These are phyloP conservation scores for Pardosa pseudoannulata DNA, from an alignment of 2,888 invertebrate genomes.

Conservation along the genomic window DNA sequence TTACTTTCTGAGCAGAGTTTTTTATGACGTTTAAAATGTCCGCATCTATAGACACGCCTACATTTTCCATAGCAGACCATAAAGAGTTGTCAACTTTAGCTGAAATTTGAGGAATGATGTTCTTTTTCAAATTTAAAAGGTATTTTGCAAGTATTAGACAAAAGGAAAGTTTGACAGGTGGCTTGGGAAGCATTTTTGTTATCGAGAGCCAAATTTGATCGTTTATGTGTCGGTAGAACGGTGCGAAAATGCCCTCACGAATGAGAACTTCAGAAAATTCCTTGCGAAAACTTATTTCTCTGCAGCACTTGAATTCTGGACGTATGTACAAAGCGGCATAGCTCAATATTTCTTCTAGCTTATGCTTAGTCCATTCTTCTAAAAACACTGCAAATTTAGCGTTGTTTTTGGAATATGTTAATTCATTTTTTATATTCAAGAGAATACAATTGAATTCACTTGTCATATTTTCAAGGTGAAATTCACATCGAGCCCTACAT, in stretches of 20 bases:
- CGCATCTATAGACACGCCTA: not conserved
- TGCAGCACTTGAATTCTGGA: conserved; percentile 35
- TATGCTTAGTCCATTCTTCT: not conserved
- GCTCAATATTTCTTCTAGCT: not conserved
- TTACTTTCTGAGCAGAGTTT: conserved; percentile 5
- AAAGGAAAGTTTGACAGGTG: not conserved
- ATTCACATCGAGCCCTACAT: conserved; percentile 26
- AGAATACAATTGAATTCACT: not conserved
- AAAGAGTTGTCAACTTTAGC: conserved; percentile 10
- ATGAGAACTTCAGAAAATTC: conserved; percentile 25
- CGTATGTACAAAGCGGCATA: conserved; percentile 1
- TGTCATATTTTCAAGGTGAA: conserved; percentile 22
- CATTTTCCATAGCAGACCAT: not conserved
- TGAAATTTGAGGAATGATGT: not conserved
- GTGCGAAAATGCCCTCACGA: conserved; percentile 33
- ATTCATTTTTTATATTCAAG: not conserved
- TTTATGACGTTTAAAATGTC: conserved; percentile 1
- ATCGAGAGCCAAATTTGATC: not conserved
- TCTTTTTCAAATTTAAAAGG: not conserved
- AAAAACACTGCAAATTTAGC: not conserved
- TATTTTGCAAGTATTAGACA: conserved; percentile 16
- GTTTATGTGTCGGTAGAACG: conserved; percentile 20
- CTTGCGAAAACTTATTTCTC: conserved; percentile 34
- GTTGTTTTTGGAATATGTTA: not conserved
- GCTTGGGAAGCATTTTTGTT: not conserved